Conservation (phyloP, 2,888 invertebrate genomes). For the Liposcelis brunnea region DNA sequence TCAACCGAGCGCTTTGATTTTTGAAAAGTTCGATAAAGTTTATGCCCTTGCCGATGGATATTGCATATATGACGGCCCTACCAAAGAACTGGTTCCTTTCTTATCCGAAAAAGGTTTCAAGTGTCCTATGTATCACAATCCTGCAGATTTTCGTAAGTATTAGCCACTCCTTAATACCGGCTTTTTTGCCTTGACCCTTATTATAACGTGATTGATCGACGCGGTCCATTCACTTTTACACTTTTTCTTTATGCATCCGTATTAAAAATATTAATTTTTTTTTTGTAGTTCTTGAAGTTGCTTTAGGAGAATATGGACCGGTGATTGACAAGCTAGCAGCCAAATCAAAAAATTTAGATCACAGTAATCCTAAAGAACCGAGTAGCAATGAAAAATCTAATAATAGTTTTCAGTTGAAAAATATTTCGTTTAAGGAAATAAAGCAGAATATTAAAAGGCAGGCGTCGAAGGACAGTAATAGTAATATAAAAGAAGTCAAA, state of each 20-base stretch:
- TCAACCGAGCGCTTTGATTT: constrained; percentile 72
- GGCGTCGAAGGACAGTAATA: too few relatives aligned
- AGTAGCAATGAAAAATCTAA: neutral
- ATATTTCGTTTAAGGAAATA: neutral
- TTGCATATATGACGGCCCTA: constrained; percentile 65
- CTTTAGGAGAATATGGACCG: constrained; percentile 58
- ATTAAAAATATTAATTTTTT: neutral
- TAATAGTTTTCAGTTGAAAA: neutral
- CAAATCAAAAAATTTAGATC: neutral
- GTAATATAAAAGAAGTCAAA: constrained; percentile 1
- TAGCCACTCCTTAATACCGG: constrained; percentile 20
- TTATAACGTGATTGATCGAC: neutral
- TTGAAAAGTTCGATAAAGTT: constrained; percentile 77
- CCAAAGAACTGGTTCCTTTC: constrained; percentile 58
- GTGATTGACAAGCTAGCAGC: constrained; percentile 20
- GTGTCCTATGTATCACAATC: constrained; percentile 82
- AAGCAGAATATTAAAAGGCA: constrained; percentile 1
- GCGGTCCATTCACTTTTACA: neutral
- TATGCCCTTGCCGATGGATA: constrained; percentile 66
- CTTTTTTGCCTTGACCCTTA: neutral
- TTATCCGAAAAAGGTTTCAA: constrained; percentile 41
- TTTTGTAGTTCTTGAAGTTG: constrained; percentile 57
- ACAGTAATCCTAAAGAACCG: neutral
- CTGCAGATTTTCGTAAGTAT: constrained; percentile 71
- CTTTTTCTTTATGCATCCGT: too few relatives aligned